Evolutionary conservation across 2,113 vertebrate species (phyloP).

Genomic region (Phocoena sinus): DNA sequence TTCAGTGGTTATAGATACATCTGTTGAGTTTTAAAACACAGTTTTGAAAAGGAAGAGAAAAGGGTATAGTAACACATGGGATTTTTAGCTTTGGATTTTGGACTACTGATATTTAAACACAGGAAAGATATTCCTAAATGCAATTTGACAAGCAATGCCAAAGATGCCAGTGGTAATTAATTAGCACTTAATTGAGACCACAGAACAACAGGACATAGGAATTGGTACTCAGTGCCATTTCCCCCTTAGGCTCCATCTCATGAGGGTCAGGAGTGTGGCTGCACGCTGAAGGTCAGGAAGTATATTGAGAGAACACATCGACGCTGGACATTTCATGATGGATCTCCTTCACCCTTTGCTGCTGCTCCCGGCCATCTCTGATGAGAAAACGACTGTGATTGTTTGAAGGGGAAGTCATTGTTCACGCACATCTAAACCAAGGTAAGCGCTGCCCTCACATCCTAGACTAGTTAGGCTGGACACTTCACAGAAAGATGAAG

Average conservation of each 20-base stretch:
- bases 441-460: constrained; percentile 34
- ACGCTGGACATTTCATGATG: constrained; percentile 88
- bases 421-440: constrained; percentile 59
- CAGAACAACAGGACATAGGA: constrained; percentile 91
- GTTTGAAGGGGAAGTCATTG: constrained; percentile 70
- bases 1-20: constrained; percentile 64
- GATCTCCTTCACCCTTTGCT: constrained; percentile 84
- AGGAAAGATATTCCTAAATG: constrained; percentile 92
- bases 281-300: constrained; percentile 88
- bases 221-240: constrained; percentile 89
- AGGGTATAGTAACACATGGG: background rate
- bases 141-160: constrained; percentile 94
- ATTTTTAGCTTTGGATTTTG: constrained; percentile 67
- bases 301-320: constrained; percentile 88
- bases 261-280: constrained; percentile 91
- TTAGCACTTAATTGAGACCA: constrained; percentile 96
- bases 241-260: constrained; percentile 88
- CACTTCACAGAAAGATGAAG: constrained; percentile 3
- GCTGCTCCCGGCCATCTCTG: constrained; percentile 82
- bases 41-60: constrained; percentile 58
- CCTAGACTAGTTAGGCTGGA: background rate
- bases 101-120: constrained; percentile 78
- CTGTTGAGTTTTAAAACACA: constrained; percentile 71
- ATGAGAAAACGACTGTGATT: constrained; percentile 77
- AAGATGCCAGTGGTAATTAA: constrained; percentile 99